Evolutionary conservation across 2,888 invertebrate species (phyloP).

Genomic region (Limenitis arthemis): DNA sequence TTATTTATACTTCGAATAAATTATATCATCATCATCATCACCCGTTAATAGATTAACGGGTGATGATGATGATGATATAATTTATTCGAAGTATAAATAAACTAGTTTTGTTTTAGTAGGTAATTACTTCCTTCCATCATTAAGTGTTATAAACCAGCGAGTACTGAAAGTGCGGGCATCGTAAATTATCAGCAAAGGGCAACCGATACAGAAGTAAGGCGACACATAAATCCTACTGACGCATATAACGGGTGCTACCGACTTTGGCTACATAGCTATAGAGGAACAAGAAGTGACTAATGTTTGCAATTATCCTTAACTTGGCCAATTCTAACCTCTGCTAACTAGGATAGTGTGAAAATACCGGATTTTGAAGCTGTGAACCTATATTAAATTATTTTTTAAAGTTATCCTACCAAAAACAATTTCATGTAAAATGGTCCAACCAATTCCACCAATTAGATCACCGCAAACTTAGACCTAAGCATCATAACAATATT

Average conservation of each 20-base stretch:
- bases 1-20: background rate
- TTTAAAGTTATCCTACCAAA: too few relatives aligned
- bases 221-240: slow-evolving; percentile 39
- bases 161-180: slow-evolving; percentile 21
- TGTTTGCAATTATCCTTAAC: background rate
- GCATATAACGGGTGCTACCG: slow-evolving; percentile 25
- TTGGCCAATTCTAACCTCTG: background rate
- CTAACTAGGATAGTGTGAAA: too few relatives aligned
- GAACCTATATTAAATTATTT: too few relatives aligned
- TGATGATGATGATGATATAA: too few relatives aligned
- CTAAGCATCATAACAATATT: too few relatives aligned
- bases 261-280: slow-evolving; percentile 4
- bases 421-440: too few relatives aligned
- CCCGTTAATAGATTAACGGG: too few relatives aligned
- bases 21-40: too few relatives aligned
- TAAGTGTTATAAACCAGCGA: slow-evolving; percentile 15
- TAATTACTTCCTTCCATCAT: slow-evolving; percentile 13
- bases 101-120: background rate
- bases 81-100: background rate
- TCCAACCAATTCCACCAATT: too few relatives aligned
- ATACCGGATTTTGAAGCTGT: too few relatives aligned
- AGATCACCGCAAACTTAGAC: too few relatives aligned
- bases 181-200: slow-evolving; percentile 39
- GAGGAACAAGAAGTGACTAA: slow-evolving; percentile 16
- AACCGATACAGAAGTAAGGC: slow-evolving; percentile 36